Conservation (phyloP, 1,140 invertebrate species). For the Venturia canescens region DNA sequence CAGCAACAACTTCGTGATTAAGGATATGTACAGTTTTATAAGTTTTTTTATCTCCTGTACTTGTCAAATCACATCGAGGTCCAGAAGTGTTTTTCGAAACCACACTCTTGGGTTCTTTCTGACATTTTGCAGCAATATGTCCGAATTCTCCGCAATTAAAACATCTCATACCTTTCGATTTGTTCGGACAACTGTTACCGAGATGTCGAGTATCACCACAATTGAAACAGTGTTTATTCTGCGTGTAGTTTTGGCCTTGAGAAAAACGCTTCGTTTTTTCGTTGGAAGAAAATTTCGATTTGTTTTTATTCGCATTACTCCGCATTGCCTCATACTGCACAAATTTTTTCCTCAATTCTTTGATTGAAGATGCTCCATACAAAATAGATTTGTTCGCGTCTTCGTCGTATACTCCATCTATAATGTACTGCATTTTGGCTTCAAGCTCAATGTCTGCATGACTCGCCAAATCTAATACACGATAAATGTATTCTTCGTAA, state of each 20-base stretch:
- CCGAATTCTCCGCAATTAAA: constrained; percentile 35
- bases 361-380: constrained; percentile 50
- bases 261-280: constrained; percentile 44
- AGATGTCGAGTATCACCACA: no score
- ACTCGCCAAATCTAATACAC: constrained; percentile 58
- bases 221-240: constrained; percentile 18
- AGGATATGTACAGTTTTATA: constrained; percentile 42
- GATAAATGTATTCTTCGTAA: constrained; percentile 55
- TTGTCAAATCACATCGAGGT: background rate
- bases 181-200: no score
- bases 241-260: background rate
- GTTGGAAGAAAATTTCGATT: background rate
- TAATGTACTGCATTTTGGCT: constrained; percentile 60
- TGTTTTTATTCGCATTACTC: background rate
- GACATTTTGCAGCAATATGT: constrained; percentile 39
- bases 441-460: constrained; percentile 53
- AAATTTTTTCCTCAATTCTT: constrained; percentile 56
- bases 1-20: constrained; percentile 30
- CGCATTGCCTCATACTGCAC: constrained; percentile 44
- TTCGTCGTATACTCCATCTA: constrained; percentile 59
- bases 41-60: constrained; percentile 7
- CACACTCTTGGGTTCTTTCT: background rate
- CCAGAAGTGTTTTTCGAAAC: background rate
- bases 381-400: constrained; percentile 51
- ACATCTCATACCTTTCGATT: no score